These are phyloP conservation scores for Ctenodactylus gundi DNA, from an alignment of 2,113 vertebrate species.

Conservation along the genomic window DNA sequence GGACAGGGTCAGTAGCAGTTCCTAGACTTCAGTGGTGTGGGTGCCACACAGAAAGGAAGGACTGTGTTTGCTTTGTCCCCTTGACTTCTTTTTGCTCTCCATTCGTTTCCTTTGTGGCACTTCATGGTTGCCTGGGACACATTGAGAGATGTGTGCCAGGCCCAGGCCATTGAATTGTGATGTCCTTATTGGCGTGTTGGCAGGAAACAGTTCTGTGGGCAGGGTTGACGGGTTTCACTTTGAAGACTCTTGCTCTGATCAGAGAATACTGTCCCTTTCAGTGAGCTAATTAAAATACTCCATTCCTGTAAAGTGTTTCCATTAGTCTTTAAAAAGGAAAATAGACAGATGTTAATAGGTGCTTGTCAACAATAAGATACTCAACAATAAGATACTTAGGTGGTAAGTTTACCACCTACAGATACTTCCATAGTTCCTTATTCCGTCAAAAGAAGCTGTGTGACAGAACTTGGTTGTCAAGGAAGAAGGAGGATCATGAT, in stretches of 20 bases:
- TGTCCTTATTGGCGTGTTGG: constrained; percentile 28
- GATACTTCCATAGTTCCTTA: not conserved
- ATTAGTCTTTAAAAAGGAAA: constrained; percentile 26
- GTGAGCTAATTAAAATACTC: constrained; percentile 36
- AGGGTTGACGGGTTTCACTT: constrained; percentile 27
- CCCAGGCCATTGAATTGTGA: not conserved
- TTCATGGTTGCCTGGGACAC: not conserved
- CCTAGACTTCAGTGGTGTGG: not conserved
- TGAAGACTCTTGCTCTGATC: constrained; percentile 12
- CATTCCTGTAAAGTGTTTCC: not conserved
- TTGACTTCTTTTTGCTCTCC: constrained; percentile 12
- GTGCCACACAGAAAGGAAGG: not conserved
- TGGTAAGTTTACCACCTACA: constrained; percentile 1
- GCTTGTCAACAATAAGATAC: constrained; percentile 32
- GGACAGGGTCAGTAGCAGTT: not conserved
- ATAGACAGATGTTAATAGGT: constrained; percentile 14
- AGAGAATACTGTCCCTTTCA: not conserved
- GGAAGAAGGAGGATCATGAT: not conserved
- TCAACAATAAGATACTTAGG: not conserved
- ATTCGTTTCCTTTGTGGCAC: not conserved
- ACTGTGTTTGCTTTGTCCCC: not conserved
- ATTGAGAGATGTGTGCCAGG: not conserved
- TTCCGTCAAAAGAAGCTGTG: not conserved
- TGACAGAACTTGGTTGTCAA: not conserved
- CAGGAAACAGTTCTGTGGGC: not conserved